These are phyloP conservation scores for Neoscelio sp. DNA, from an alignment of 2,888 invertebrate species.

Conservation along the genomic window DNA sequence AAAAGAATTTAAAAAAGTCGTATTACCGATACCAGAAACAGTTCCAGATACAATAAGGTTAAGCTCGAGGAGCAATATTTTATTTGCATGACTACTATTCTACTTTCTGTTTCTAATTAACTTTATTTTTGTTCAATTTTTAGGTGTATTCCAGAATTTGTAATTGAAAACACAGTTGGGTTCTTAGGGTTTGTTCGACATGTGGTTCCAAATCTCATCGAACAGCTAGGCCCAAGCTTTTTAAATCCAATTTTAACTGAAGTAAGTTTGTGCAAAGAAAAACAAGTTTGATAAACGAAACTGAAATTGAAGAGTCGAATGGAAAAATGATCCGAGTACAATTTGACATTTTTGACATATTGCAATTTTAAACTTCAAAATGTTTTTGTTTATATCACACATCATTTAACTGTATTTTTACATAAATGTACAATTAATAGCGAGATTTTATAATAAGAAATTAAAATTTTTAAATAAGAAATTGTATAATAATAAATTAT, in stretches of 20 bases:
- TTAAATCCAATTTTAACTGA: conserved; percentile 89
- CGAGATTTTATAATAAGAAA: too few species aligned
- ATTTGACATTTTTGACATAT: too few species aligned
- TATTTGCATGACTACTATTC: too few species aligned
- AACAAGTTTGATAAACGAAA: too few species aligned
- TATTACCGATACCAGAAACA: conserved; percentile 87
- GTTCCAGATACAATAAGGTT: conserved; percentile 89
- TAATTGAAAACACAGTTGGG: conserved; percentile 94
- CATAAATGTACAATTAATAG: too few species aligned
- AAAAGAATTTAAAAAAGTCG: conserved; percentile 84
- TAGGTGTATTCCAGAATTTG: conserved; percentile 95
- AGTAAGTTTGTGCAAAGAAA: conserved; percentile 73
- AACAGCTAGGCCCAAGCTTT: conserved; percentile 87
- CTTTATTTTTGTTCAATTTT: too few species aligned
- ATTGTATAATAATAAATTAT: conserved; percentile 12
- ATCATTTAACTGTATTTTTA: too few species aligned
- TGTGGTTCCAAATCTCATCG: conserved; percentile 86
- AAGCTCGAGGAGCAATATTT: conserved; percentile 34
- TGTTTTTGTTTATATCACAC: conserved; percentile 5
- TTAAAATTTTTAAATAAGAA: not conserved
- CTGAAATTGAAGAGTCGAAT: too few species aligned
- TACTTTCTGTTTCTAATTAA: too few species aligned
- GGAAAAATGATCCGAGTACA: too few species aligned
- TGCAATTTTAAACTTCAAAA: too few species aligned
- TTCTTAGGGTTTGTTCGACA: conserved; percentile 91